Evolutionary conservation across 1,140 invertebrate species (phyloP), one percentile per base, ranked within the genome.

Genomic region (Chionoecetes opilio): DNA sequence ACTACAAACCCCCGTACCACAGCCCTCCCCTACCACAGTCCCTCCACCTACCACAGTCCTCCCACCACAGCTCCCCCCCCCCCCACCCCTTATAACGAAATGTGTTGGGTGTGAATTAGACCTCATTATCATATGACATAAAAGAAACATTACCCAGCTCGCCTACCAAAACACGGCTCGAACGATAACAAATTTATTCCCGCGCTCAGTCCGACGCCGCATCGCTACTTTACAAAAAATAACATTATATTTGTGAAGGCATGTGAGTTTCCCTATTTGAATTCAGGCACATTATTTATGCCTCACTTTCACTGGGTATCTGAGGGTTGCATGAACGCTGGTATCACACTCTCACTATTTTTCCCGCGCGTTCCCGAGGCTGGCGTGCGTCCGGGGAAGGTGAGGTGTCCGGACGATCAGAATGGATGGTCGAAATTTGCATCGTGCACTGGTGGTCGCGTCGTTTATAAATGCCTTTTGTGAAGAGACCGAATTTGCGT

Each of bases 381-480:
- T 9, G 46, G 46, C 46, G 11, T 9, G 11, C 46, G 21, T 5
- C 1, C 63, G 63, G 11, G 8, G 9, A 26, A 5, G 21, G 63
- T 1, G n/a, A 75, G 63, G 63, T 75, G 63, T 75, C n/a, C 63
- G 6, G 63, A 75, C 63, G 63, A 75, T 75, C 63, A 75, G n/a
- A 75, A 75, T 75, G 21, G n/a, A 75, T 75, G 63, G 63, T 75
- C 63, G 63, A n/a, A 75, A 75, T 75, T 75, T 75, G 63, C 63
- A 75, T 75, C 21, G 21, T 75, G 21, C 63, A 26, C 63, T n/a
- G 63, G 21, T 75, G 63, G 63, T 75, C 63, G 21, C n/a, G 63
- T 75, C 63, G 63, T 75, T 75, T 75, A 75, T 75, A 75, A 75
- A 75, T 75, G 63, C 63, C 63, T 26, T n/a, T n/a, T 75, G 63